phyloP scores from a whole-genome alignment of 2,797 vertebrate species.

The Falco berigora region DNA sequence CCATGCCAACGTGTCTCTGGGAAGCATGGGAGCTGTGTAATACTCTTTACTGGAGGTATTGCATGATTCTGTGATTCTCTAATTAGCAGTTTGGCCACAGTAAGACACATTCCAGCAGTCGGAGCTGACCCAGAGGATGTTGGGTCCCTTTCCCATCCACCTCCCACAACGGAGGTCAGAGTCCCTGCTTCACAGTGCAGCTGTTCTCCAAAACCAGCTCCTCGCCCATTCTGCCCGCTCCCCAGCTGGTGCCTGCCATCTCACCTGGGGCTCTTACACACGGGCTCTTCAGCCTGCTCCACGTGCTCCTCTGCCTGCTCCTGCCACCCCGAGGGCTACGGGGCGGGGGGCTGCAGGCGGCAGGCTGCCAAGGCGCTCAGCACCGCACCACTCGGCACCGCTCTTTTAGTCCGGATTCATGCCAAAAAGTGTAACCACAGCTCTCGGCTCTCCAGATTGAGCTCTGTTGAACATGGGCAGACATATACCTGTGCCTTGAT shows the following conservation, averaged over 20 bases:
- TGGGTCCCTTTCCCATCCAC: neutral
- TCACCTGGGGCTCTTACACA: neutral
- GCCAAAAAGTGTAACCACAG: neutral
- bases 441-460: neutral
- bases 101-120: neutral
- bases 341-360: neutral
- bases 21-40: neutral
- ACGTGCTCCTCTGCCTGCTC: neutral
- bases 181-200: neutral
- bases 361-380: neutral
- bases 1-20: fast-evolving
- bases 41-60: neutral
- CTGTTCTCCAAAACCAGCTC: neutral
- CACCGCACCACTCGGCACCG: fast-evolving
- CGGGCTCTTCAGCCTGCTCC: neutral
- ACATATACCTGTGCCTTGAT: neutral
- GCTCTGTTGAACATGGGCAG: neutral
- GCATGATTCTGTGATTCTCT: too few relatives aligned
- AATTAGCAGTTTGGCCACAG: neutral
- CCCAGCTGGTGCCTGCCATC: neutral
- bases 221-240: fast-evolving
- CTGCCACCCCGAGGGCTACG: neutral
- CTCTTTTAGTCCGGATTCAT: neutral
- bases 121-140: neutral
- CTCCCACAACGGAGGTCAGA: neutral